phyloP scores from a whole-genome alignment of 2,888 invertebrate species.

The Synergus umbraculus region DNA sequence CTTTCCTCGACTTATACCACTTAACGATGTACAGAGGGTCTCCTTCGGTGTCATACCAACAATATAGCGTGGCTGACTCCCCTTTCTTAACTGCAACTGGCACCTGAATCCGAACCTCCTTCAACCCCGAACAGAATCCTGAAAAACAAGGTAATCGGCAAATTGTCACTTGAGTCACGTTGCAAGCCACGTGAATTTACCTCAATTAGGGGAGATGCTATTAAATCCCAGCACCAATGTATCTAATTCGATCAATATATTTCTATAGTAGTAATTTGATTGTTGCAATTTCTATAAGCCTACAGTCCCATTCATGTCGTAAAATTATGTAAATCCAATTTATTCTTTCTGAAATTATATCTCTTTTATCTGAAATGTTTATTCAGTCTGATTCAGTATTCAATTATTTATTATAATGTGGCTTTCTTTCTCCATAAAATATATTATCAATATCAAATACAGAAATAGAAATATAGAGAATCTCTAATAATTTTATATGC shows the following conservation, averaged over 20 bases:
- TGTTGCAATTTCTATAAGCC: not conserved
- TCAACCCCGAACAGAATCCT: slow-evolving; percentile 74
- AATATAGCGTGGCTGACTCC: slow-evolving; percentile 71
- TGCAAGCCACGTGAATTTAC: slow-evolving; percentile 22
- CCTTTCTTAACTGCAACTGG: slow-evolving; percentile 74
- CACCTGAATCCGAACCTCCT: slow-evolving; percentile 73
- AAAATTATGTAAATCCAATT: not conserved
- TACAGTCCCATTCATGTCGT: not conserved
- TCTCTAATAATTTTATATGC: no score
- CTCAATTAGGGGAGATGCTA: slow-evolving; percentile 22
- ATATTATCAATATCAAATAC: no score
- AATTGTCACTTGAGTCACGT: not conserved
- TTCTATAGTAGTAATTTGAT: not conserved
- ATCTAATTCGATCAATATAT: not conserved
- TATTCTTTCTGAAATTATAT: not conserved
- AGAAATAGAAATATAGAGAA: no score
- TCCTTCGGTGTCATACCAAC: slow-evolving; percentile 74
- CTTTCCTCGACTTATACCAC: slow-evolving; percentile 74
- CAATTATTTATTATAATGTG: not conserved
- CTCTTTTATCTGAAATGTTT: not conserved
- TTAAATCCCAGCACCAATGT: not conserved
- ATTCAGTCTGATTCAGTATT: not conserved
- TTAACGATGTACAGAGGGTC: slow-evolving; percentile 74
- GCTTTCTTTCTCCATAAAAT: not conserved
- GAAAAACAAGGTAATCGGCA: slow-evolving; percentile 46